phyloP scores from a whole-genome alignment of 1,140 invertebrate species.

The Lepidurus packardi region DNA sequence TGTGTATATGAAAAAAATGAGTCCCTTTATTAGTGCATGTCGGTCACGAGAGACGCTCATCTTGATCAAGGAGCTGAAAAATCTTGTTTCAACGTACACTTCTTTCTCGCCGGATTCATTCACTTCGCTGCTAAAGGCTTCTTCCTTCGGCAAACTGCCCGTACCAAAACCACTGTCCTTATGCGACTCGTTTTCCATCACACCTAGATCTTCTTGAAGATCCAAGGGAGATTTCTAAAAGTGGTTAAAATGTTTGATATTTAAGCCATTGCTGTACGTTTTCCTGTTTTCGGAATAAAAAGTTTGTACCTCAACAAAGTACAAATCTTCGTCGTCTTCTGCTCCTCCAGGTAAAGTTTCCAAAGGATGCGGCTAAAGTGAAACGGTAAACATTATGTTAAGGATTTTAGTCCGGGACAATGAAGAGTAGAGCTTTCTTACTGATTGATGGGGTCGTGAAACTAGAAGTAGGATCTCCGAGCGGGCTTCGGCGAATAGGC shows the following conservation, averaged over 20 bases:
- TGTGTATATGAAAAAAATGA: too few species aligned
- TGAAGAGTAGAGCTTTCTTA: slow-evolving; percentile 36
- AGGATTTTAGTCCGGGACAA: too few species aligned
- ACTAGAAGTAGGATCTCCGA: slow-evolving; percentile 47
- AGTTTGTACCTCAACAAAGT: background rate
- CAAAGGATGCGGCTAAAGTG: slow-evolving; percentile 38
- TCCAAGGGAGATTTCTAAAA: slow-evolving; percentile 14
- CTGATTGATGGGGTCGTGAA: slow-evolving; percentile 43
- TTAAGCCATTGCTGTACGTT: too few species aligned
- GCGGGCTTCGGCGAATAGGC: slow-evolving; percentile 46
- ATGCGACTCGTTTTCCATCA: slow-evolving; percentile 31
- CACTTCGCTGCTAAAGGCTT: slow-evolving; percentile 18
- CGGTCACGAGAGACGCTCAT: too few species aligned
- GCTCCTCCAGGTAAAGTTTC: slow-evolving; percentile 37
- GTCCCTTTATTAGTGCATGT: too few species aligned
- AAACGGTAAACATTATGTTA: slow-evolving; percentile 36
- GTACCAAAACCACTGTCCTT: slow-evolving; percentile 33
- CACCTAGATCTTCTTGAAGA: slow-evolving; percentile 19
- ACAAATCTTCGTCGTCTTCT: background rate
- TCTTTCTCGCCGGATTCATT: slow-evolving; percentile 26
- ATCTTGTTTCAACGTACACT: background rate
- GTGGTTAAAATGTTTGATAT: too few species aligned
- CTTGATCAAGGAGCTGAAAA: too few species aligned
- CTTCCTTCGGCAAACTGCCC: slow-evolving; percentile 35
- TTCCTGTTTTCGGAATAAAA: background rate